Percentiles rank a stretch among this genome's conserved stretches.
Evolutionary conservation across 2,888 invertebrate genomes (phyloP).

Genomic region (Scrobipalpa costella): DNA sequence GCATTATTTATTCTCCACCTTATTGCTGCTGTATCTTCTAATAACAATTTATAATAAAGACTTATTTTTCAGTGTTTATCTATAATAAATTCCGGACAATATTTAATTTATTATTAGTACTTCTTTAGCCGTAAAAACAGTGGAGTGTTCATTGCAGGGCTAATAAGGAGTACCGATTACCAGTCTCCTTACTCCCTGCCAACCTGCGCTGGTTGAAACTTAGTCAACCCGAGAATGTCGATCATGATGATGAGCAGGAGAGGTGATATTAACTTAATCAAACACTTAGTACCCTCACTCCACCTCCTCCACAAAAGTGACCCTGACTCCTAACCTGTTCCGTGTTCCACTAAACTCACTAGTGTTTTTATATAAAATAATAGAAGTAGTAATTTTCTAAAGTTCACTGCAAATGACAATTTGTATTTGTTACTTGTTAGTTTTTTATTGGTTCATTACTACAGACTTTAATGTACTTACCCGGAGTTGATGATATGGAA

Average conservation of each 20-base stretch:
- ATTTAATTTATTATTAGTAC: conserved; percentile 25
- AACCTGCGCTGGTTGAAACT: conserved; percentile 70
- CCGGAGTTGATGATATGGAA: too few species aligned
- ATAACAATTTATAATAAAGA: too few species aligned
- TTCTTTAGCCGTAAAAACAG: conserved; percentile 41
- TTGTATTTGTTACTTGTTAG: too few species aligned
- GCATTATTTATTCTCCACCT: too few species aligned
- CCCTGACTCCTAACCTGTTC: neutral
- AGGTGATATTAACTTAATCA: conserved; percentile 57
- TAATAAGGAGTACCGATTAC: conserved; percentile 68
- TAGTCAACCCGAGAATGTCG: conserved; percentile 46
- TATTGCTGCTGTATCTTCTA: too few species aligned
- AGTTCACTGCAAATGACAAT: too few species aligned
- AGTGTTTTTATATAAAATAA: neutral
- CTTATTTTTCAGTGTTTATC: too few species aligned
- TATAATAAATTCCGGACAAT: too few species aligned
- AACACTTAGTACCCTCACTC: conserved; percentile 47
- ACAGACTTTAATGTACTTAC: too few species aligned
- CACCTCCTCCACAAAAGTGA: neutral
- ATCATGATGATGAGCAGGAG: conserved; percentile 39
- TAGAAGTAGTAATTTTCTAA: too few species aligned
- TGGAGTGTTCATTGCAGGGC: conserved; percentile 67
- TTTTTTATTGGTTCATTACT: too few species aligned
- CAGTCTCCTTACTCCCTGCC: conserved; percentile 71
- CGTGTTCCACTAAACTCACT: neutral